Evolutionary conservation across 1,140 invertebrate genomes (phyloP), one percentile per base, ranked within the genome.

Genomic region (Drosophila bocki): DNA sequence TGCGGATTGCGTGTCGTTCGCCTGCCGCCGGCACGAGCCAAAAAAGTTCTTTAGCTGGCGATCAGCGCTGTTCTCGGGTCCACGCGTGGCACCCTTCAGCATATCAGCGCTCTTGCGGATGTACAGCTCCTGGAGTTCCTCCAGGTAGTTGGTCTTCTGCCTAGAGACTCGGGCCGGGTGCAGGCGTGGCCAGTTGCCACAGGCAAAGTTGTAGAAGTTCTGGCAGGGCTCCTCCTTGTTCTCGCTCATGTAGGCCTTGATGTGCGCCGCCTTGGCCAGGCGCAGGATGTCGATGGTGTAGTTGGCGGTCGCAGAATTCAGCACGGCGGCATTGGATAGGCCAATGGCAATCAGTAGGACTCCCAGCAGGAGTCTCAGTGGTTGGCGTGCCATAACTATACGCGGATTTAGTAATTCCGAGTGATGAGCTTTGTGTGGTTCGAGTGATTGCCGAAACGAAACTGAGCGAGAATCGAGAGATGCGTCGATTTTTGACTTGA

Each of bases 41-140:
- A 96, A 98, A 92, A 98, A 96, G 58, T 94, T 93, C 93, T 97
- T 98, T 2, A 97, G 95, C 92, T 97, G 96, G 0, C 76, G 71
- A 79, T 92, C 91, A 15, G 83, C 78, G n/a, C 71, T 75, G 29
- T 70, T 81, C 41, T 92, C 91, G 3, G 42, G 60, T 3, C 69
- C 57, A 1, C 70, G 50, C 7, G 70, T 90, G 0, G 81, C 15
- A 5, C 58, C 61, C 39, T 79, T 79, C 1, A 92, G 56, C 91
- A 92, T 92, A 0, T 91, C 87, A 0, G 77, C 82, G 12, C 88
- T 82, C 12, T 92, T 92, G 42, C 80, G 82, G 9, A 84, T 78
- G 42, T 90, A 92, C 2, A 92, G 42, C 57, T 90, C 82, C 56
- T 91, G 76, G 19, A 98, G 93, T 81, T 98, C 96, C 92, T 97